These are phyloP conservation scores for Mimas tiliae DNA, from an alignment of 2,888 invertebrate species.

Conservation along the genomic window DNA sequence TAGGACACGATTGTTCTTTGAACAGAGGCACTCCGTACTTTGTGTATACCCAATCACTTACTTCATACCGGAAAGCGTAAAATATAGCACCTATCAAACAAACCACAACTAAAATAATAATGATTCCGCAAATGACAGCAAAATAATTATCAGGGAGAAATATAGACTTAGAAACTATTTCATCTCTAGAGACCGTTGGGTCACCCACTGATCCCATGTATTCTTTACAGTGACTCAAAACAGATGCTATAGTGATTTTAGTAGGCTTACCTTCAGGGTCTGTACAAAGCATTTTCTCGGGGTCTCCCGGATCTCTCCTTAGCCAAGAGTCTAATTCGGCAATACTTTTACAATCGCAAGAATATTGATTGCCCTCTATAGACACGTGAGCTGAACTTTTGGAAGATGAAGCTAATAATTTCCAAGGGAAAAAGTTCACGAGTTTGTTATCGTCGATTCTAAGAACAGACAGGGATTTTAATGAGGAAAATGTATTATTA, in stretches of 20 bases:
- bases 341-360: slow-evolving; percentile 91
- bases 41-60: slow-evolving; percentile 91
- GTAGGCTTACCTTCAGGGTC: slow-evolving; percentile 82
- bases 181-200: slow-evolving; percentile 75
- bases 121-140: slow-evolving; percentile 89
- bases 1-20: slow-evolving; percentile 88
- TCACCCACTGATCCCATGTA: slow-evolving; percentile 82
- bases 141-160: slow-evolving; percentile 89
- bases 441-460: slow-evolving; percentile 91
- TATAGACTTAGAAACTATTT: slow-evolving; percentile 85
- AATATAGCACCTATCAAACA: slow-evolving; percentile 88
- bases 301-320: slow-evolving; percentile 86
- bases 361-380: slow-evolving; percentile 92
- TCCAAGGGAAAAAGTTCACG: slow-evolving; percentile 90
- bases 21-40: slow-evolving; percentile 91
- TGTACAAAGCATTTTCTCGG: slow-evolving; percentile 88
- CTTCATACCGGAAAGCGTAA: slow-evolving; percentile 90
- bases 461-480: slow-evolving; percentile 89
- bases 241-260: slow-evolving; percentile 82
- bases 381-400: slow-evolving; percentile 87
- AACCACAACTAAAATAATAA: slow-evolving; percentile 88
- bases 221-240: slow-evolving; percentile 86
- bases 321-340: slow-evolving; percentile 89
- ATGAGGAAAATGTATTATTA: slow-evolving; percentile 91
- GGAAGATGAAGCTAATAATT: slow-evolving; percentile 86